Evolutionary conservation across 2,888 invertebrate species (phyloP).

Genomic region (Graphium colonna): DNA sequence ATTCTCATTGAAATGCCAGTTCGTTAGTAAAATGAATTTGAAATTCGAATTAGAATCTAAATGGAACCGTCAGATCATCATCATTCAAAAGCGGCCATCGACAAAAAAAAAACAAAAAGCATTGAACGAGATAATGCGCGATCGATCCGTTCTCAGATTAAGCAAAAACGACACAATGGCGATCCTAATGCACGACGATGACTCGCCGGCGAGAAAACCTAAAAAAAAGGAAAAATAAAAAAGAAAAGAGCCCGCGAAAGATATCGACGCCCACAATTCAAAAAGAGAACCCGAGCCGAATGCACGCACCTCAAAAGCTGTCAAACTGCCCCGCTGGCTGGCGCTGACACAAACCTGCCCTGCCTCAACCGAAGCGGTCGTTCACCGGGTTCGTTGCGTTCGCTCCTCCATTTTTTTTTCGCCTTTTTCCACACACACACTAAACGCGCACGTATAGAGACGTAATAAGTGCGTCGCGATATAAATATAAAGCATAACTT

Average conservation of each 20-base stretch:
- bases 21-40: too few species aligned
- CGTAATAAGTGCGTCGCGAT: constrained; percentile 51
- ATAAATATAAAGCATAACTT: constrained; percentile 52
- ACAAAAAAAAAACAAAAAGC: constrained; percentile 7
- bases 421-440: constrained; percentile 66
- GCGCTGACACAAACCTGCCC: constrained; percentile 55
- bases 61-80: too few species aligned
- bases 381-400: constrained; percentile 73
- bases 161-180: constrained; percentile 9
- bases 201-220: constrained; percentile 39
- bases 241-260: constrained; percentile 27
- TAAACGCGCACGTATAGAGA: constrained; percentile 55
- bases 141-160: constrained; percentile 12
- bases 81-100: too few species aligned
- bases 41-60: too few species aligned
- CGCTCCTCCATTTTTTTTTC: constrained; percentile 36
- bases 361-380: constrained; percentile 67
- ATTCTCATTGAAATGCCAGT: too few species aligned
- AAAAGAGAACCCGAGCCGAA: constrained; percentile 73
- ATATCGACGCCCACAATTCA: constrained; percentile 61
- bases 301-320: constrained; percentile 75
- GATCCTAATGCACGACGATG: constrained; percentile 28
- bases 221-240: constrained; percentile 37
- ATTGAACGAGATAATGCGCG: constrained; percentile 13
- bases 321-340: constrained; percentile 62